Conservation (phyloP, 2,888 invertebrate genomes). For the Gryllus longicercus region DNA sequence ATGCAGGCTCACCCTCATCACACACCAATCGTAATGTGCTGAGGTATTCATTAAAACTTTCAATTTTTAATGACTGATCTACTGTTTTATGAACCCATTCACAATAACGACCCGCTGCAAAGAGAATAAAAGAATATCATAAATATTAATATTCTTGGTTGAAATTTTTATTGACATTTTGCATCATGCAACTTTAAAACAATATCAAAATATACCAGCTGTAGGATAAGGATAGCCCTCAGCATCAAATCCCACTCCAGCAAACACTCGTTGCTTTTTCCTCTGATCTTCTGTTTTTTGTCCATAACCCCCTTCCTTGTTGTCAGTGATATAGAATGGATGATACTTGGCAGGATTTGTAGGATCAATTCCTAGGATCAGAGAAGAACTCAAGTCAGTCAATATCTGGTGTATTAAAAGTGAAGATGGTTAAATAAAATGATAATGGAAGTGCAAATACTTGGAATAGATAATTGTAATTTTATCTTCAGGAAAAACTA, state of each 20-base stretch:
- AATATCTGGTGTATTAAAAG: no score
- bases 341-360: constrained; percentile 82
- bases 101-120: constrained; percentile 74
- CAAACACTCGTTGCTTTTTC: constrained; percentile 69
- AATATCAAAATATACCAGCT: constrained; percentile 54
- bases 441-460: no score
- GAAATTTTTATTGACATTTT: background rate
- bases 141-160: no score
- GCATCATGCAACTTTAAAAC: background rate
- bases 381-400: constrained; percentile 1
- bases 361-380: constrained; percentile 59
- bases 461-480: no score
- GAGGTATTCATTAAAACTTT: constrained; percentile 74
- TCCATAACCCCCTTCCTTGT: constrained; percentile 78
- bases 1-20: constrained; percentile 69
- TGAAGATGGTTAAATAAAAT: no score
- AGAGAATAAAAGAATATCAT: background rate
- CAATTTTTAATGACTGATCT: constrained; percentile 67
- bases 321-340: constrained; percentile 88
- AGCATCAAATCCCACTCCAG: constrained; percentile 72
- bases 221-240: constrained; percentile 77
- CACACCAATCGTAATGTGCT: constrained; percentile 73
- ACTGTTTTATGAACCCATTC: constrained; percentile 79
- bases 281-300: constrained; percentile 71
- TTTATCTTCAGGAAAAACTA: no score